Evolutionary conservation across 2,888 invertebrate genomes (phyloP), one percentile per base, ranked within the genome.

Genomic region (Lochmaea capreae): DNA sequence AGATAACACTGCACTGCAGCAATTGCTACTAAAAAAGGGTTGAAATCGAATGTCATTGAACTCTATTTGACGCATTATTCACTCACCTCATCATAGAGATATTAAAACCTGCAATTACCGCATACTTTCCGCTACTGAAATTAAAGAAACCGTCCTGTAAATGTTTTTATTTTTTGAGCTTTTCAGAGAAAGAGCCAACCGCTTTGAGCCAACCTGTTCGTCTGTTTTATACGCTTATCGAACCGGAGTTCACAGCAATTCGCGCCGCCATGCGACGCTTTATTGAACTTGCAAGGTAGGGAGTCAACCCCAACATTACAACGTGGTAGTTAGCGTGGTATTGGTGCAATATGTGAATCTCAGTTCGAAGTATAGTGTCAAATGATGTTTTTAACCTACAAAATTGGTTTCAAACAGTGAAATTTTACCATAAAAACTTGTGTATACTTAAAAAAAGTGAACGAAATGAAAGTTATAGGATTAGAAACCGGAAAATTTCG

Each of bases 241-340:
- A 85, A 81, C 84, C 83, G 72, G 18, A 59, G 65, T 65, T 66
- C 61, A 71, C 67, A 65, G 68, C 65, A 11, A 58, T 65, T 71
- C 71, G 74, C 86, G 86, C 86, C 86, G 81, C 84, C 84, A 83
- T 76, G 83, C 86, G 86, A 82, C 85, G 82, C 79, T 77, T 79
- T 78, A 76, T 72, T 76, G 78, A 83, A 83, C 81, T 78, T 74
- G 67, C 80, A 82, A 81, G 79, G 78, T 84, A 85, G 86, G 87
- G 86, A 86, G 86, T 87, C 83, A 84, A 86, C 87, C 86, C 85
- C 82, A 84, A 86, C 82, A 85, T 83, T 83, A 83, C 85, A 85
- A 83, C 84, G 84, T 83, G 85, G 81, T 83, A 81, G 81, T 83
- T 81, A 84, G 83, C 82, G 84, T 84, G 84, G 82, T 78, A 83